A percentile compares a stretch with the other conserved stretches of the same genome.
These are phyloP conservation scores for Sinonovacula constricta DNA, from an alignment of 1,140 invertebrate species.

Conservation along the genomic window DNA sequence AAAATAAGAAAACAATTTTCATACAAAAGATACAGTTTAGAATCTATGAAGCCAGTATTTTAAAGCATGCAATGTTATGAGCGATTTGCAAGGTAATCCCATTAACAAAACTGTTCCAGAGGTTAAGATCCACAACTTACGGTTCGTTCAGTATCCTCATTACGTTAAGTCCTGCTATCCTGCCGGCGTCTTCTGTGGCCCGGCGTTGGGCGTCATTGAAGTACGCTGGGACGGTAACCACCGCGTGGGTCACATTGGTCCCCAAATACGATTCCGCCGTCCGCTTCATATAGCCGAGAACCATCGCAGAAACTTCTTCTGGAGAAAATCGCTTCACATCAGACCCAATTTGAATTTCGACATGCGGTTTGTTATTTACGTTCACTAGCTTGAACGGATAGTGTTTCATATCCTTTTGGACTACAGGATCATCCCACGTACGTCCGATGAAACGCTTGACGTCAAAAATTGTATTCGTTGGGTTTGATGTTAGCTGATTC, in stretches of 20 bases:
- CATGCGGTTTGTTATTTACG: slow-evolving; percentile 91
- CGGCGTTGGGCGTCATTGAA: slow-evolving; percentile 99
- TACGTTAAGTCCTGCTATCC: slow-evolving; percentile 93
- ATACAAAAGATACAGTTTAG: neutral
- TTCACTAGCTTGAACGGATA: slow-evolving; percentile 94
- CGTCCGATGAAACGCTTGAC: slow-evolving; percentile 97
- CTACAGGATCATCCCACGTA: slow-evolving; percentile 92
- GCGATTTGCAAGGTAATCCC: neutral
- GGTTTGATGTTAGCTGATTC: slow-evolving; percentile 98
- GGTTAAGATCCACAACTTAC: slow-evolving; percentile 63
- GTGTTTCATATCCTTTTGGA: slow-evolving; percentile 96
- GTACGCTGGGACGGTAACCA: slow-evolving; percentile 98
- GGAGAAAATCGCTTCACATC: slow-evolving; percentile 93
- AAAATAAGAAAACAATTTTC: neutral
- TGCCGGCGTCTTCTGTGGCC: slow-evolving; percentile 91
- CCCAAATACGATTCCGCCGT: slow-evolving; percentile 98
- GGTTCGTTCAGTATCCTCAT: slow-evolving; percentile 99
- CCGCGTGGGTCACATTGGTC: slow-evolving; percentile 96
- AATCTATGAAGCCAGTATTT: neutral
- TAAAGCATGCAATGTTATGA: neutral
- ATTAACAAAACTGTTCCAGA: neutral
- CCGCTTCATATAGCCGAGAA: slow-evolving; percentile 98
- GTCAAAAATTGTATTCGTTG: slow-evolving; percentile 98
- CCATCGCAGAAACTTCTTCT: slow-evolving; percentile 99
- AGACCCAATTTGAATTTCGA: slow-evolving; percentile 83